Evolutionary conservation across 2,797 vertebrate genomes (phyloP), one percentile per base, ranked within the genome.

Genomic region (Diceros bicornis): DNA sequence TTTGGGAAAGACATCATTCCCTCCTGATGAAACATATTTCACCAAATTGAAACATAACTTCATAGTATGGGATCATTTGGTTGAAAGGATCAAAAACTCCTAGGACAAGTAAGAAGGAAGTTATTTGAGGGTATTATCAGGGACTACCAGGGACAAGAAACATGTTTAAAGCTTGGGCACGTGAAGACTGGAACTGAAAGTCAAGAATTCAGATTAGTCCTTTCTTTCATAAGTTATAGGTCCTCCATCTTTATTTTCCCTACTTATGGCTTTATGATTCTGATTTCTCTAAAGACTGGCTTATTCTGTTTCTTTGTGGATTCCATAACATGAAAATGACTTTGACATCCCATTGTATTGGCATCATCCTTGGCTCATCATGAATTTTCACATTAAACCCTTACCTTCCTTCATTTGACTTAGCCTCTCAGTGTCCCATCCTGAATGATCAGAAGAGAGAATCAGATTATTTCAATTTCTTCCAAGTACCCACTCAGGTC

Each of bases 321-420:
- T 66, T 83, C 59, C 13, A 21, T 66, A 71, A 86, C 12, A 37
- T 95, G 84, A 78, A 94, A 94, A 90, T 90, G 41, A 52, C 13
- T 52, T 86, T 89, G 50, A 69, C 41, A 32, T 89, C 81, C 47
- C 47, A 34, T 32, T 41, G 3, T 32, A 79, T n/a, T 75, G 25
- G 27, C 20, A 55, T 91, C 55, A 61, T 21, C 6, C 25, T 75
- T 74, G 68, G 21, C 52, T 72, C 78, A 47, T 66, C n/a, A 94
- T 66, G 41, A 61, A 72, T 83, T 75, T 86, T 86, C 74, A 72
- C 13, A 47, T 12, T 59, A 68, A 72, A 50, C 8, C 21, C 18
- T 69, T 23, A 27, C 12, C 23, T 62, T 84, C 7, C 37, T 78
- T 75, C 61, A 62, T 81, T 57, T 41, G n/a, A 55, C 17, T 68